Evolutionary conservation across 2,797 vertebrate genomes (phyloP).

Genomic region (Nothura maculosa): DNA sequence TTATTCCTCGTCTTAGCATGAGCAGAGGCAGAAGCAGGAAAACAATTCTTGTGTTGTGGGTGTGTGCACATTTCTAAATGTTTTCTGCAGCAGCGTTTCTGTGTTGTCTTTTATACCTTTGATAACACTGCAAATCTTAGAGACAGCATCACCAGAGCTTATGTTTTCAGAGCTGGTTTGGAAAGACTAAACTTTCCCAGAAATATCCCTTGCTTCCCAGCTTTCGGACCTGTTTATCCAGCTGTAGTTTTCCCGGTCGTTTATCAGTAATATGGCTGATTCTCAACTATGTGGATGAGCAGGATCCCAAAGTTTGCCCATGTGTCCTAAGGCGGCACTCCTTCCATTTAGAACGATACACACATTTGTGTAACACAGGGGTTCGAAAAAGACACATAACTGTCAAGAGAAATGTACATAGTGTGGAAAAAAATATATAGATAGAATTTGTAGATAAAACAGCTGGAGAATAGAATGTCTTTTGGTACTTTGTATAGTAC

Average conservation of each 20-base stretch:
- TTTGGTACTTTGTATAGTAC: not conserved
- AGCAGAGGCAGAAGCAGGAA: not conserved
- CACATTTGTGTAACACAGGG: not conserved
- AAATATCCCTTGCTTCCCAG: not conserved
- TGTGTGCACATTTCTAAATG: not conserved
- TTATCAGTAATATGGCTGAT: not conserved
- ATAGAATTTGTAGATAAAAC: not conserved
- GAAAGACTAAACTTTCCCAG: not conserved
- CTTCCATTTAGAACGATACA: not conserved
- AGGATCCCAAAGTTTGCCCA: fast-evolving
- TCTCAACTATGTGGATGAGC: not conserved
- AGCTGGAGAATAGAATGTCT: not conserved
- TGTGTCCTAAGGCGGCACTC: not conserved
- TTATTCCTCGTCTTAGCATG: not conserved
- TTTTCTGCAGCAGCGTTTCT: not conserved
- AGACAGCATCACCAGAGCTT: not conserved
- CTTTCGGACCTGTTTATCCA: not conserved
- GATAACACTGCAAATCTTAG: not conserved
- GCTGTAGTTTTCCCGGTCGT: not conserved
- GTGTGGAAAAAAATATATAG: not conserved
- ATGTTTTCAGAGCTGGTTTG: not conserved
- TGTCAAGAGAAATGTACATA: fast-evolving
- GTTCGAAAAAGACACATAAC: not conserved
- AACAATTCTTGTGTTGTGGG: not conserved
- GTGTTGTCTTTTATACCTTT: not conserved